Conservation (phyloP, 53 echinoderm and acorn worm species). For the Holothuria scabra region DNA sequence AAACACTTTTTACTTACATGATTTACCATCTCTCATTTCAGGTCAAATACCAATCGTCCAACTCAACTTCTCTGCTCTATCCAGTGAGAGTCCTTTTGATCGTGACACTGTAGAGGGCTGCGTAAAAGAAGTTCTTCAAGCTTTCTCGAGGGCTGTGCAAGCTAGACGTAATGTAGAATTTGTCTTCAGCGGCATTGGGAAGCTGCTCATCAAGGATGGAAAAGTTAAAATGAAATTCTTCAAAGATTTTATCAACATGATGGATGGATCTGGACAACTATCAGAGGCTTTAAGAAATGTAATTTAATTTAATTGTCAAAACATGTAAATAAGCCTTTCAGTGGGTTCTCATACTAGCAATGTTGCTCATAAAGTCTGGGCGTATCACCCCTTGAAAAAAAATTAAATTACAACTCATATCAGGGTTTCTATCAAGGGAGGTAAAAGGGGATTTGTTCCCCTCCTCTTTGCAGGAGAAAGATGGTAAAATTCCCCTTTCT, state of each 20-base stretch:
- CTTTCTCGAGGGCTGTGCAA: conserved; percentile 86
- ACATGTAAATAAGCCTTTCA: too few species aligned
- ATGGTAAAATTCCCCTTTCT: too few species aligned
- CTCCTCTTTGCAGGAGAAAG: too few species aligned
- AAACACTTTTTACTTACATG: neutral
- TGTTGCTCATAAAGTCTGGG: too few species aligned
- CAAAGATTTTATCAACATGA: conserved; percentile 95
- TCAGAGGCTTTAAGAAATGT: conserved; percentile 94
- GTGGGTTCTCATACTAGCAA: too few species aligned
- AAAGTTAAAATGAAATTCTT: conserved; percentile 99
- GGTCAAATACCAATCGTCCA: conserved; percentile 97
- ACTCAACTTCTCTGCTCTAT: conserved; percentile 96
- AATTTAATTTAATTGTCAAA: conserved; percentile 17
- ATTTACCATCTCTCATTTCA: conserved; percentile 25
- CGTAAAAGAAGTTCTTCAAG: conserved; percentile 87
- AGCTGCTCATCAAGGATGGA: conserved; percentile 85
- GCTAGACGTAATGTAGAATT: conserved; percentile 90
- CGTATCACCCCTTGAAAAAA: too few species aligned
- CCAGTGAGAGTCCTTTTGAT: conserved; percentile 93
- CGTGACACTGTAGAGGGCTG: conserved; percentile 93
- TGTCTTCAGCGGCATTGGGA: conserved; percentile 82
- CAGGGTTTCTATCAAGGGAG: too few species aligned
- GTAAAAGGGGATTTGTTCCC: too few species aligned
- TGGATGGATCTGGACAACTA: conserved; percentile 91
- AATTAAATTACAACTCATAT: too few species aligned